Conservation (phyloP, 2,113 vertebrate genomes). For the Marmota monax region DNA sequence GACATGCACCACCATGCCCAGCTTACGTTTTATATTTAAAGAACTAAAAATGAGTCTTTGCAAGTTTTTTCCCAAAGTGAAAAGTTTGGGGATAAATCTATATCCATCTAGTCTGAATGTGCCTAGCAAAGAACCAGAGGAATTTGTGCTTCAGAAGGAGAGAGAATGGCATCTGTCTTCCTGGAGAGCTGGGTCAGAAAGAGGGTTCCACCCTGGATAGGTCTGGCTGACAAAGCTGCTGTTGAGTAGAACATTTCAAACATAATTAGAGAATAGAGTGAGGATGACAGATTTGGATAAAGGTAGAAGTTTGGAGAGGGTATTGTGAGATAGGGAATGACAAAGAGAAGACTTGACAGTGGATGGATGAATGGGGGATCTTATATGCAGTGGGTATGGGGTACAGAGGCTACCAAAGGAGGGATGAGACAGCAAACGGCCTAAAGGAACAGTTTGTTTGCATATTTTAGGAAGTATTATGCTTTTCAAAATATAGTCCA, state of each 20-base stretch:
- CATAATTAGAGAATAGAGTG: not conserved
- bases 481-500: not conserved
- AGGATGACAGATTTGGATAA: not conserved
- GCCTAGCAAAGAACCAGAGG: not conserved
- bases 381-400: not conserved
- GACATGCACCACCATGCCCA: too few relatives aligned
- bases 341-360: not conserved
- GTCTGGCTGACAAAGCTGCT: not conserved
- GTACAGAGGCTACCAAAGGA: not conserved
- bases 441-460: not conserved
- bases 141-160: not conserved
- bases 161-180: not conserved
- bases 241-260: not conserved
- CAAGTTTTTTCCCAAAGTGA: not conserved
- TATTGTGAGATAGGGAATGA: not conserved
- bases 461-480: not conserved
- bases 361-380: too few relatives aligned
- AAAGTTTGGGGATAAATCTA: conserved; percentile 12
- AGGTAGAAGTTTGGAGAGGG: not conserved
- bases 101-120: not conserved
- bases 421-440: not conserved
- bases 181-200: not conserved
- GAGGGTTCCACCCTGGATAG: not conserved
- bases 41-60: conserved; percentile 52
- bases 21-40: not conserved